Base-by-base conservation (phyloP, 1,140 invertebrate genomes). In the Brachionus calyciflorus region DNA sequence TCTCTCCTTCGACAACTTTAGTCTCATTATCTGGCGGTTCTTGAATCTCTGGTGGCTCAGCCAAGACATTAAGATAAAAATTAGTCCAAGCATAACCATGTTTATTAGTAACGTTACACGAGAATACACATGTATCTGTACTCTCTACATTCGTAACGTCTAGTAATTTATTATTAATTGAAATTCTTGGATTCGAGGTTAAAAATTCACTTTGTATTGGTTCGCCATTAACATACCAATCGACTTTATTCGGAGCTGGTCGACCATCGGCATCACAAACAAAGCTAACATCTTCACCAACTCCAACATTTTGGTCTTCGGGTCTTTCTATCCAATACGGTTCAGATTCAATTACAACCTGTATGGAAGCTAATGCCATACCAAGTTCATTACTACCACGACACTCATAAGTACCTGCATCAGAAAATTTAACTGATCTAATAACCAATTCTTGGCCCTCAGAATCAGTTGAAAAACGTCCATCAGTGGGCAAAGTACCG, bases 61-160 rank as follows among this genome's bases (percentile, higher is more conserved):
- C 51, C 79, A 95, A 86, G 6, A 99, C 96, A 86, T 99, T 99
- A 5, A 99, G 89, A 81, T 93, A 98, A 48, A 97, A 92, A 87
- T 99, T 95, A 82, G 94, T 93, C 86, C 96, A 99, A 12, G 97
- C 92, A 85, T 98, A 99, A 33, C 96, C 96, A 79, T 94, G 88
- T n/a, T 91, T 91, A 84, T 98, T 99, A 77, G 94, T 96, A 0
- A 95, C 96, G 86, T 99, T 99, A 85, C 96, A 99, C 55, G 97
- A 95, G 82, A 96, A 95, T 84, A 98, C 97, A 77, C 93, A 94
- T 5, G 94, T 96, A 84, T 99, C 97, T 46, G 88, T 80, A 83
- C 94, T 94, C 17, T 88, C 87, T 19, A 99, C 85, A 79, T 91
- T 90, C 12, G 89, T 88, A 78, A 98, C 92, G 1, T 89, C 88